A percentile compares a stretch with the other conserved stretches of the same genome.
phyloP scores from a whole-genome alignment of 2,113 vertebrate species.

The Cyprinodon brontotheroides region DNA sequence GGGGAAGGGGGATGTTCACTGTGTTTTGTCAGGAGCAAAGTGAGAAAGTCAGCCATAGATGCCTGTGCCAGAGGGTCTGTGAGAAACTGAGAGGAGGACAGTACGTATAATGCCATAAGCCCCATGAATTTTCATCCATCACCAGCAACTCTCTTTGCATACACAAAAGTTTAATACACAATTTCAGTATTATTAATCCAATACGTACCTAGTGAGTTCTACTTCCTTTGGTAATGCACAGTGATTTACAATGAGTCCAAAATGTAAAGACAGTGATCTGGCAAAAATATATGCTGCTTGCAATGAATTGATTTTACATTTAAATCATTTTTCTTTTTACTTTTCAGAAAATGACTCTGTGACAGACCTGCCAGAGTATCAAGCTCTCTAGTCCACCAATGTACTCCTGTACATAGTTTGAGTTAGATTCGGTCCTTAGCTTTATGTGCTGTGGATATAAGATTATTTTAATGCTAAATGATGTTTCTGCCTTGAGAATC shows the following conservation, averaged over 20 bases:
- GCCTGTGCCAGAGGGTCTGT: conserved; percentile 34
- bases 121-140: conserved; percentile 59
- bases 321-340: too few relatives aligned
- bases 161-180: too few relatives aligned
- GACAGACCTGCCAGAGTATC: conserved; percentile 11
- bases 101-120: conserved; percentile 56
- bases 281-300: too few relatives aligned
- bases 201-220: too few relatives aligned
- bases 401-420: conserved; percentile 48
- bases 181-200: conserved; percentile 66
- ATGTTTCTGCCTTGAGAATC: conserved; percentile 35
- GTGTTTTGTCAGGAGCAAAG: neutral
- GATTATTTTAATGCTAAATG: conserved; percentile 53
- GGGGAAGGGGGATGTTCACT: too few relatives aligned
- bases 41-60: conserved; percentile 36
- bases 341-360: neutral
- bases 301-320: too few relatives aligned
- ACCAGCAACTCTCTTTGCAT: conserved; percentile 43
- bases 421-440: conserved; percentile 43
- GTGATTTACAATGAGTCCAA: too few relatives aligned
- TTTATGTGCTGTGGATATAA: conserved; percentile 24
- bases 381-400: conserved; percentile 49
- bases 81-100: conserved; percentile 17
- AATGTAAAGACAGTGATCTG: too few relatives aligned
- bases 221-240: too few relatives aligned